phyloP scores from a whole-genome alignment of 2,888 invertebrate species.

The Latheticus oryzae region DNA sequence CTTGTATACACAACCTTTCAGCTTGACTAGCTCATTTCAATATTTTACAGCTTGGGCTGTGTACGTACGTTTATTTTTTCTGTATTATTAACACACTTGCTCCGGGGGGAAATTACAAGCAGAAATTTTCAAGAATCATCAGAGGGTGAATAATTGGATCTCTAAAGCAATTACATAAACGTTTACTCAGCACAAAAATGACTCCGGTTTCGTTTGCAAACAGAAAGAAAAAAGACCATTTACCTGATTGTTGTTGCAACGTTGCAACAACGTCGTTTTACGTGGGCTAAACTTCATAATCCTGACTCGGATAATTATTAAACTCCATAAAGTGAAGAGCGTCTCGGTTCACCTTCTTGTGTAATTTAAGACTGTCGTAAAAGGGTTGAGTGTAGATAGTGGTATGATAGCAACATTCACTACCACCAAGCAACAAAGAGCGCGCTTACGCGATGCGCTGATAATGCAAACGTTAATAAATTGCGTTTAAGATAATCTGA shows the following conservation, averaged over 20 bases:
- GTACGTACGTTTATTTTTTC: constrained; percentile 24
- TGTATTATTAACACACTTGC: constrained; percentile 36
- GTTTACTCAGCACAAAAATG: constrained; percentile 32
- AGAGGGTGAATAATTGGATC: constrained; percentile 37
- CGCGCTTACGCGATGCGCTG: constrained; percentile 27
- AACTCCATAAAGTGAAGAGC: constrained; percentile 49
- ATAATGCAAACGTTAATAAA: constrained; percentile 34
- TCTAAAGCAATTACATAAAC: constrained; percentile 36
- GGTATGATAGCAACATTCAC: constrained; percentile 25
- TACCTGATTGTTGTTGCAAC: no score
- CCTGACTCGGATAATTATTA: constrained; percentile 48
- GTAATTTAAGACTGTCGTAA: constrained; percentile 50
- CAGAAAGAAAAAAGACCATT: constrained; percentile 13
- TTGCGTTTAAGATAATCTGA: constrained; percentile 35
- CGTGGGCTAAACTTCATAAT: constrained; percentile 38
- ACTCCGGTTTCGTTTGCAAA: constrained; percentile 14
- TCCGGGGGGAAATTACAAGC: constrained; percentile 38
- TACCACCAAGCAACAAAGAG: constrained; percentile 21
- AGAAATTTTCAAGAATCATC: constrained; percentile 34
- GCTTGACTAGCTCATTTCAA: constrained; percentile 40
- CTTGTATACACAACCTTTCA: constrained; percentile 36
- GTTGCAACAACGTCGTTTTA: constrained; percentile 12
- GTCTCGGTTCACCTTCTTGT: constrained; percentile 47
- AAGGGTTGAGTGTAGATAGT: constrained; percentile 44
- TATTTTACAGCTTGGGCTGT: constrained; percentile 39